Conservation (phyloP, 2,888 invertebrate genomes). For the Saturnia japonica region DNA sequence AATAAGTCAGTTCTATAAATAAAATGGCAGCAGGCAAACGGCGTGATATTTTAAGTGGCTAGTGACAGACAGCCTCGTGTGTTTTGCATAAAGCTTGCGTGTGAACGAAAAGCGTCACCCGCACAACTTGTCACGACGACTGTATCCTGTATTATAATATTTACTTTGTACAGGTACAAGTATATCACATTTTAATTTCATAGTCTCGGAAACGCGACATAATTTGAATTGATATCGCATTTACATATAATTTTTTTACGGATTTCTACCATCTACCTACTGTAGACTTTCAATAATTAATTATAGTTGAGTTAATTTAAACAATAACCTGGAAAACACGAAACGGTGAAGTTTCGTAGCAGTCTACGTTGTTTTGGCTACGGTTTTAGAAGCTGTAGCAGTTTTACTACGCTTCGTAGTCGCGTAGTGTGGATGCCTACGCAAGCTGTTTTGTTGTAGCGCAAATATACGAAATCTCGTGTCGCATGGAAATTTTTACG, state of each 20-base stretch:
- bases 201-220: not conserved
- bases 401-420: constrained; percentile 15
- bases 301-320: not conserved
- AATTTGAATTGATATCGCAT: constrained; percentile 14
- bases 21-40: not conserved
- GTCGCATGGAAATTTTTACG: not conserved
- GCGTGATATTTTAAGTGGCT: constrained; percentile 10
- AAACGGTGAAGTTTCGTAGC: constrained; percentile 18
- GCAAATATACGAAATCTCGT: not conserved
- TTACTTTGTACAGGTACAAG: constrained; percentile 7
- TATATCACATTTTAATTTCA: constrained; percentile 11
- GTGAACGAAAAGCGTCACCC: constrained; percentile 4
- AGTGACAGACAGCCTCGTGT: constrained; percentile 1
- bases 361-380: constrained; percentile 2
- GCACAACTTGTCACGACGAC: constrained; percentile 12
- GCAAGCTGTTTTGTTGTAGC: not conserved
- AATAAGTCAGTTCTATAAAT: constrained; percentile 7
- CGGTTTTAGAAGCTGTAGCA: constrained; percentile 2
- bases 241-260: not conserved
- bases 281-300: not conserved
- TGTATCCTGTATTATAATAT: constrained; percentile 12
- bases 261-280: too few relatives aligned
- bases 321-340: constrained; percentile 9
- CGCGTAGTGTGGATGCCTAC: constrained; percentile 21
- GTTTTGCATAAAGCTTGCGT: constrained; percentile 8